A percentile compares a stretch with the other conserved stretches of the same genome.
phyloP scores from a whole-genome alignment of 2,797 vertebrate genomes.

The Anomalospiza imberbis region DNA sequence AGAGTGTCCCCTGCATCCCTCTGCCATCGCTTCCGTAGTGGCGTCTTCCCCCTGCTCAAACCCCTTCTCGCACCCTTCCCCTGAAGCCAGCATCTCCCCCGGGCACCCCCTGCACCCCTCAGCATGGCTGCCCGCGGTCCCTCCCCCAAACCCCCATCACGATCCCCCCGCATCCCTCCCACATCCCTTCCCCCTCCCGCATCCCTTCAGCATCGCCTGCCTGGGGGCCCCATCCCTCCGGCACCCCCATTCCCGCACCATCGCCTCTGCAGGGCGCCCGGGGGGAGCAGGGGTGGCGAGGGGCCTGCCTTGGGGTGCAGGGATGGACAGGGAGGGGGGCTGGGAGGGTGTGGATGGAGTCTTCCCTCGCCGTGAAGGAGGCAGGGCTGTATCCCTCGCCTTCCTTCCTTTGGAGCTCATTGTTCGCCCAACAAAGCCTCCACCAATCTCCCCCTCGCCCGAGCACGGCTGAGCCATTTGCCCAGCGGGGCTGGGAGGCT shows the following conservation, averaged over 20 bases:
- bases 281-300: neutral
- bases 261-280: neutral
- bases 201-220: neutral
- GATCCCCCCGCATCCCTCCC: neutral
- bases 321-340: neutral
- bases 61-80: neutral
- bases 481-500: neutral
- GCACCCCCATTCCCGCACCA: neutral
- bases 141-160: neutral
- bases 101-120: neutral
- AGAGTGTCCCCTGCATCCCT: neutral
- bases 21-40: too few relatives aligned
- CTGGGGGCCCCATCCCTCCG: neutral
- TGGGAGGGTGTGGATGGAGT: neutral
- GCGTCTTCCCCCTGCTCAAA: too few relatives aligned
- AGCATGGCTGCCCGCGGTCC: neutral
- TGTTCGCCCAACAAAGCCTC: constrained; percentile 50
- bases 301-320: neutral
- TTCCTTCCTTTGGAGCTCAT: neutral
- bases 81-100: neutral
- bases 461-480: neutral
- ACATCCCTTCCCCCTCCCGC: neutral
- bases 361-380: neutral
- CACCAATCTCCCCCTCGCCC: neutral
- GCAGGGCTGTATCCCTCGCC: neutral